Evolutionary conservation across 1,140 invertebrate genomes (phyloP).

Genomic region (Subanguina moxae): DNA sequence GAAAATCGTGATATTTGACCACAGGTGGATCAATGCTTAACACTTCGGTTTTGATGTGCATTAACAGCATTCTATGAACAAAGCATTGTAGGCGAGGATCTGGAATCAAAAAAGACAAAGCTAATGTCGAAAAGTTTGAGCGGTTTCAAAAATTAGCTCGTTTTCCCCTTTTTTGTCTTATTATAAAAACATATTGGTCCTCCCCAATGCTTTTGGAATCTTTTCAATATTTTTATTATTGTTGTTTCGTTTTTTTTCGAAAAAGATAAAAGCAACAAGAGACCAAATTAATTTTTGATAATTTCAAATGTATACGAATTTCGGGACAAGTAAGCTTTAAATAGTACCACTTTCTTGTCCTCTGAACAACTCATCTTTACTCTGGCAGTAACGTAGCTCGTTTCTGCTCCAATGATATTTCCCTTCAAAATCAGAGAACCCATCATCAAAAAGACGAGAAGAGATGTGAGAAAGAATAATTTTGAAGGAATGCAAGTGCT

Average conservation of each 20-base stretch:
- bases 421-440: constrained; percentile 7
- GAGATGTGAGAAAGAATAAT: neutral
- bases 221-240: no score
- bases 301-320: no score
- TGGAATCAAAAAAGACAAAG: neutral
- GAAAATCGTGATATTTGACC: constrained; percentile 7
- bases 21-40: constrained; percentile 9
- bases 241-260: no score
- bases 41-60: constrained; percentile 10
- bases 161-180: no score
- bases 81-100: constrained; percentile 6
- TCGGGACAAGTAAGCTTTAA: no score
- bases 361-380: constrained; percentile 2
- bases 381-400: neutral
- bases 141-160: no score
- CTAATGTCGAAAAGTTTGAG: neutral
- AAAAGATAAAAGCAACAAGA: no score
- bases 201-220: no score
- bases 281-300: no score
- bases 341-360: constrained; percentile 6
- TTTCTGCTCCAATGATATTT: constrained; percentile 13
- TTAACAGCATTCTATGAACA: neutral
- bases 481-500: constrained; percentile 12
- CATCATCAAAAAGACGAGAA: constrained; percentile 4
- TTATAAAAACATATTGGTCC: no score